phyloP scores from a whole-genome alignment of 2,797 vertebrate species.

The Platyrinchus mystaceus region DNA sequence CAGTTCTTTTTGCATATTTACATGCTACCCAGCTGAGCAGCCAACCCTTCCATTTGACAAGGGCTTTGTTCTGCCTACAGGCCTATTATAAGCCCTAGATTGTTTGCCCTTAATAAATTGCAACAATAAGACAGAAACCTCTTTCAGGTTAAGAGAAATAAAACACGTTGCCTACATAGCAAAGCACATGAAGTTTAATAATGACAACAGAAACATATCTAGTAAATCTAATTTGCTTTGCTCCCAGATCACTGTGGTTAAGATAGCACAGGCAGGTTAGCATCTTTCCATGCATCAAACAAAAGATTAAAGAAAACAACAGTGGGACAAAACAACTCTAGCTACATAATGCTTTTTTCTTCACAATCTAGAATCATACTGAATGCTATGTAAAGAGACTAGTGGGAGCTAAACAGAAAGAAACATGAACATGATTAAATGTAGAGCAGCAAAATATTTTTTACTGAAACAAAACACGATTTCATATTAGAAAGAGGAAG shows the following conservation, averaged over 20 bases:
- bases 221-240: constrained; percentile 48
- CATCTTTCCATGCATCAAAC: constrained; percentile 14
- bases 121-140: constrained; percentile 67
- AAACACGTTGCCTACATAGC: constrained; percentile 41
- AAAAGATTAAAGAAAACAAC: constrained; percentile 27
- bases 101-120: constrained; percentile 70
- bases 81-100: constrained; percentile 62
- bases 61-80: constrained; percentile 70
- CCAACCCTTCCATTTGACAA: constrained; percentile 68
- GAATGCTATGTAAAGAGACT: background rate
- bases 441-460: background rate
- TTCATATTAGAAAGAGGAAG: background rate
- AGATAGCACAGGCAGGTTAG: constrained; percentile 27
- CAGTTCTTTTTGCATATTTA: constrained; percentile 64
- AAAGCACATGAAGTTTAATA: constrained; percentile 40
- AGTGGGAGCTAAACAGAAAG: background rate
- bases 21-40: constrained; percentile 67
- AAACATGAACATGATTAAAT: background rate
- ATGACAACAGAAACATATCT: constrained; percentile 52
- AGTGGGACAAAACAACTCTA: background rate
- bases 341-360: background rate
- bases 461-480: background rate
- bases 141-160: constrained; percentile 65
- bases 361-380: background rate
- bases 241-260: constrained; percentile 14